A percentile compares a stretch with the other conserved stretches of the same genome.
Evolutionary conservation across 1,140 invertebrate genomes (phyloP).

Genomic region (Trialeurodes vaporariorum): DNA sequence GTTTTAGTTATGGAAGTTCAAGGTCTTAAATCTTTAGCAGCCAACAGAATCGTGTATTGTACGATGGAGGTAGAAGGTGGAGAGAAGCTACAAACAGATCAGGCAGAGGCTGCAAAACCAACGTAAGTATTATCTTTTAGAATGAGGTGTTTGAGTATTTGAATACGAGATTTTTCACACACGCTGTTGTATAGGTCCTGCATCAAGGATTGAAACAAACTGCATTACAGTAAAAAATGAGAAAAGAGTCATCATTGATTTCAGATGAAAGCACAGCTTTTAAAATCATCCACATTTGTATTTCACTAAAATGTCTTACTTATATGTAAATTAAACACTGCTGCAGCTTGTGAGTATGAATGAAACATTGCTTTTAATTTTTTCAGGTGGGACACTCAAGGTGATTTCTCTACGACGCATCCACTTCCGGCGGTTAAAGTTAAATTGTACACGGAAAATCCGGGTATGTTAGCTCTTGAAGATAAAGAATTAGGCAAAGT

Average conservation of each 20-base stretch:
- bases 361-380: conserved; percentile 11
- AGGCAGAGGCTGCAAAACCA: conserved; percentile 96
- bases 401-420: conserved; percentile 96
- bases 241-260: not conserved
- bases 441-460: conserved; percentile 93
- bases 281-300: not conserved
- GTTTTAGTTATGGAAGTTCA: conserved; percentile 98
- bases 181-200: no score
- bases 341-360: no score
- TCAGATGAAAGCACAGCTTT: not conserved
- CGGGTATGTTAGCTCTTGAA: conserved; percentile 92
- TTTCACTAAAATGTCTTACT: no score
- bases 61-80: conserved; percentile 99
- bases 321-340: no score
- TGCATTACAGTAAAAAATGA: no score
- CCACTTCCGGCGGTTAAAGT: conserved; percentile 95
- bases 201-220: no score
- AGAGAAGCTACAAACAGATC: conserved; percentile 97
- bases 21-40: conserved; percentile 88
- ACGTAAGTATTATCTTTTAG: no score
- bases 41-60: conserved; percentile 97
- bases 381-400: conserved; percentile 88
- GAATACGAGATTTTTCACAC: no score
- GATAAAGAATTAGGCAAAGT: conserved; percentile 98
- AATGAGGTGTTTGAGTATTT: no score